Percentiles rank a stretch among this genome's conserved stretches.
These are phyloP conservation scores for Drosophila neotestacea DNA, from an alignment of 2,888 invertebrate genomes.

Conservation along the genomic window DNA sequence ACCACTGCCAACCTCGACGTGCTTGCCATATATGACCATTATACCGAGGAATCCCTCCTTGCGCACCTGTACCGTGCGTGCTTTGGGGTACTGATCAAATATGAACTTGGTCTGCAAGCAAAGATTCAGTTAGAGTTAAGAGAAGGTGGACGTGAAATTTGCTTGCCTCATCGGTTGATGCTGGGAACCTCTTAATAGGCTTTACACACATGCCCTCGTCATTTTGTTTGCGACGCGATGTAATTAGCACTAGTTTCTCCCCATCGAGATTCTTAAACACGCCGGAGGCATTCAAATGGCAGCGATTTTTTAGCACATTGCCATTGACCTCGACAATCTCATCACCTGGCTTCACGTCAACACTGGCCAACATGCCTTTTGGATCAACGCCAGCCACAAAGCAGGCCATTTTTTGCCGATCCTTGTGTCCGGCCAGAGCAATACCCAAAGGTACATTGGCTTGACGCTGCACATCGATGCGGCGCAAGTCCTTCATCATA, in stretches of 20 bases:
- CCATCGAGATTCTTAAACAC: constrained; percentile 96
- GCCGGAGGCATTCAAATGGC: constrained; percentile 98
- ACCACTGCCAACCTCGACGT: constrained; percentile 95
- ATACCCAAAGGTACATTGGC: constrained; percentile 93
- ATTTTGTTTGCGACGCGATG: constrained; percentile 81
- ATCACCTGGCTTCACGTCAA: constrained; percentile 94
- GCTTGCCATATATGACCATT: constrained; percentile 97
- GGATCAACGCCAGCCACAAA: constrained; percentile 98
- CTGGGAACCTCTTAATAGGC: constrained; percentile 94
- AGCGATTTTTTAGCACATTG: constrained; percentile 95
- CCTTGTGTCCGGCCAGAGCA: constrained; percentile 96
- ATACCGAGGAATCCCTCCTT: constrained; percentile 93
- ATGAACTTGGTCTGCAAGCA: constrained; percentile 80
- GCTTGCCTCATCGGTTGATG: constrained; percentile 92
- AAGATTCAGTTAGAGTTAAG: neutral
- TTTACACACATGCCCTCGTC: constrained; percentile 93
- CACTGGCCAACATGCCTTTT: constrained; percentile 91
- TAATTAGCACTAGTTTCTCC: constrained; percentile 92
- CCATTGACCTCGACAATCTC: constrained; percentile 99
- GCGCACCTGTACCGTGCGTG: constrained; percentile 91
- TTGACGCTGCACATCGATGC: constrained; percentile 89
- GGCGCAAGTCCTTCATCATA: constrained; percentile 89
- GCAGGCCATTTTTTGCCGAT: constrained; percentile 97
- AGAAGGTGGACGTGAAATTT: neutral
- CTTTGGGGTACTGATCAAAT: constrained; percentile 86